Conservation (phyloP, 1,140 invertebrate genomes). For the Aphelenchoides avenae region DNA sequence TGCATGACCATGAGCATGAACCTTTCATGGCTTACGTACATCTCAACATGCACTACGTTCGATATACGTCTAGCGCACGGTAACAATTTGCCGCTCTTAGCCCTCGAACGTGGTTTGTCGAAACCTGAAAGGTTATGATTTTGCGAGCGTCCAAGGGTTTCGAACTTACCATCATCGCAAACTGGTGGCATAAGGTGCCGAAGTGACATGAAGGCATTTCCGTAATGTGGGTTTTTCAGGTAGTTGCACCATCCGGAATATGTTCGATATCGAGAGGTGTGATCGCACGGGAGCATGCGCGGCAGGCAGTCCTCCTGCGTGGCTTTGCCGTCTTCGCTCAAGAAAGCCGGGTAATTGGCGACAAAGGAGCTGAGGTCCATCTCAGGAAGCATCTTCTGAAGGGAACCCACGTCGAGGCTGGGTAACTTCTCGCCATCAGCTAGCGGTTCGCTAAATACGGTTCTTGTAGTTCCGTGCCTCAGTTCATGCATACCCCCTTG, state of each 20-base stretch:
- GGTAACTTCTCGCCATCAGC: too few relatives aligned
- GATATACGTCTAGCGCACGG: conserved; percentile 77
- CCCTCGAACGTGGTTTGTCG: conserved; percentile 50
- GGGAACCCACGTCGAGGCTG: conserved; percentile 22
- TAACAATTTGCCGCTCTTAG: conserved; percentile 73
- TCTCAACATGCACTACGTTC: conserved; percentile 76
- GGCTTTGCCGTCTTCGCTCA: conserved; percentile 43
- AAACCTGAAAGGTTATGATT: conserved; percentile 36
- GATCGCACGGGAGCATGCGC: conserved; percentile 68
- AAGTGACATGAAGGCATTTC: conserved; percentile 75
- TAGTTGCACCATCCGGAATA: conserved; percentile 95
- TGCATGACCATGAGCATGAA: conserved; percentile 58
- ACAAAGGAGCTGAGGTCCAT: conserved; percentile 28
- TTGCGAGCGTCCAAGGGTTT: too few relatives aligned
- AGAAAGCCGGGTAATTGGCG: conserved; percentile 45
- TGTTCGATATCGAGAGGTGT: conserved; percentile 75
- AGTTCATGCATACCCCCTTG: conserved; percentile 34
- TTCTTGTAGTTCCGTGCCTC: too few relatives aligned
- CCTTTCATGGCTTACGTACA: conserved; percentile 64
- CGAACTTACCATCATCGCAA: conserved; percentile 96
- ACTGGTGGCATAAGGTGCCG: conserved; percentile 74
- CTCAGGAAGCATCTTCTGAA: conserved; percentile 33
- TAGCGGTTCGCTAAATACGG: too few relatives aligned
- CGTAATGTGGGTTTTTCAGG: conserved; percentile 80
- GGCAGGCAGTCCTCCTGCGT: conserved; percentile 37